Conservation (phyloP, 2,113 vertebrate species). For the Vimba vimba region DNA sequence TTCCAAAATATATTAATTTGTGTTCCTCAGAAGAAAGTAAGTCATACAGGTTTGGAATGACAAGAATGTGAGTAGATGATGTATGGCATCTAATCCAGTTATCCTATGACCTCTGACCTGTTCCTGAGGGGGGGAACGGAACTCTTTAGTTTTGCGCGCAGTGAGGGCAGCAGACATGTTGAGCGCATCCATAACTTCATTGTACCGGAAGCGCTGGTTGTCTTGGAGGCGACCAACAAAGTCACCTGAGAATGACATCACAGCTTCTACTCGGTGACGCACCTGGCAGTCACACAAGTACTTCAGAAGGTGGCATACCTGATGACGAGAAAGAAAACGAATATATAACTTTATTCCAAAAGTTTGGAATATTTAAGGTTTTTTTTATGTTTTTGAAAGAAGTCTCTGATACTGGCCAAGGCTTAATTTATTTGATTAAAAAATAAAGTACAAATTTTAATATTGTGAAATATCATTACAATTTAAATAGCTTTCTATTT, state of each 20-base stretch:
- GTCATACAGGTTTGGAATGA: neutral
- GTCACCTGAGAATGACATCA: conserved; percentile 88
- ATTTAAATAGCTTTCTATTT: too few relatives aligned
- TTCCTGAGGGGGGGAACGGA: conserved; percentile 92
- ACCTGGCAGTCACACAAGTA: conserved; percentile 94
- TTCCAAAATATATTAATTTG: neutral
- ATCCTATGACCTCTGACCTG: conserved; percentile 83
- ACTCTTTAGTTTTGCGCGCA: conserved; percentile 93
- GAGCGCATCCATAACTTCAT: conserved; percentile 93
- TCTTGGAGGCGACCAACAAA: conserved; percentile 90
- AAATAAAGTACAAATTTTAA: too few relatives aligned
- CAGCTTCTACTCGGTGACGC: conserved; percentile 92
- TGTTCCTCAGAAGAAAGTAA: neutral
- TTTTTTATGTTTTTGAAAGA: too few relatives aligned
- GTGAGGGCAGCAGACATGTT: conserved; percentile 97
- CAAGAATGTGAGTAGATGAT: neutral
- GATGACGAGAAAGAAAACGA: conserved; percentile 14
- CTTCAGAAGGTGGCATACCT: conserved; percentile 94
- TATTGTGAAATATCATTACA: too few relatives aligned
- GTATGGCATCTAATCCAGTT: neutral
- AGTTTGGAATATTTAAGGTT: too few relatives aligned
- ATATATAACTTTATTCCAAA: too few relatives aligned
- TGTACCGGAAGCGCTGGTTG: conserved; percentile 92
- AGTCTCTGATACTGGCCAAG: too few relatives aligned
- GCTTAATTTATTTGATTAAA: too few relatives aligned